Evolutionary conservation across 2,888 invertebrate genomes (phyloP), one percentile per base, ranked within the genome.

Genomic region (Unio delphinus): DNA sequence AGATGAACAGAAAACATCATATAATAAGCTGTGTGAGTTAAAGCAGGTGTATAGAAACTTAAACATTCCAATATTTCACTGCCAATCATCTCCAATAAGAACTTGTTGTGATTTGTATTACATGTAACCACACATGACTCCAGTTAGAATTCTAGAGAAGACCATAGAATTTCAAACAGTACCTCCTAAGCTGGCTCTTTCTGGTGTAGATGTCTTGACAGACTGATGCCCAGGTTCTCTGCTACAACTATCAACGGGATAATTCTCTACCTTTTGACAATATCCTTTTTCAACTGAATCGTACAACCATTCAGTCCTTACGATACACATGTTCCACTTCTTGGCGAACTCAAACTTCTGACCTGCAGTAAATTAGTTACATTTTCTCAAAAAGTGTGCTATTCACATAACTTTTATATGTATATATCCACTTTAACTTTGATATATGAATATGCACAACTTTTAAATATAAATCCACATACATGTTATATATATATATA

Each of bases 281-380:
- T 93, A 94, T 0, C 95, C 95, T 45, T 92, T 92, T 45, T 92
- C 91, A 64, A 88, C 74, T 3, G 85, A 95, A 55, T 95, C 94
- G 68, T 92, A 92, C 58, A 97, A 91, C 97, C 98, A 98, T 3
- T 93, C 91, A 0, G 94, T 92, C 20, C 92, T 91, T 0, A 97
- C 93, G 82, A 96, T 95, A 58, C 93, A 92, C n/a, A 94, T 90
- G 58, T 91, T 90, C 90, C 92, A 92, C 67, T 91, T 90, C 68
- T 89, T 88, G 0, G 93, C 93, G 87, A 90, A 92, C 69, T 90
- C 93, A 82, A 93, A 94, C 87, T 96, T 96, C 60, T 94, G 94
- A 65, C 95, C 91, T 89, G 73, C 57, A 76, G 67, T 61, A 28
- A 30, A 45, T 45, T 11, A 45, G 15, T 15, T 45, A 15, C 45